These are phyloP conservation scores for Anastrepha ludens DNA, from an alignment of 1,140 invertebrate species.

Conservation along the genomic window DNA sequence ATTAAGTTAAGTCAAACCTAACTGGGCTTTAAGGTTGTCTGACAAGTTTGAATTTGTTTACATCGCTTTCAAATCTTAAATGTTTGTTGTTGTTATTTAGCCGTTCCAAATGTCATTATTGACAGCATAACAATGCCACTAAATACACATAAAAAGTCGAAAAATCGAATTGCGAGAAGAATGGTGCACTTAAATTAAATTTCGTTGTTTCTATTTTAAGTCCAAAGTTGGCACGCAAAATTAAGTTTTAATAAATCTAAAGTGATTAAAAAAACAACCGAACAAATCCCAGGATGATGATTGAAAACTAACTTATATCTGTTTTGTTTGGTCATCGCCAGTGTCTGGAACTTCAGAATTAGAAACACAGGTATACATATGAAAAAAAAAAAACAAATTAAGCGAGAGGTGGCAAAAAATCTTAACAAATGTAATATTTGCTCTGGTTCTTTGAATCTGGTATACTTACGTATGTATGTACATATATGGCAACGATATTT, in stretches of 20 bases:
- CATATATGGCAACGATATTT: too few relatives aligned
- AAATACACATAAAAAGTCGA: constrained; percentile 42
- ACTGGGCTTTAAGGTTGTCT: too few relatives aligned
- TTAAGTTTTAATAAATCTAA: neutral
- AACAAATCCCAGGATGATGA: neutral
- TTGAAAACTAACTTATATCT: neutral
- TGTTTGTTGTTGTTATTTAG: neutral
- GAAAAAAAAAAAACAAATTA: neutral
- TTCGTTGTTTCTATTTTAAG: neutral
- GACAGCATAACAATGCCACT: constrained; percentile 11
- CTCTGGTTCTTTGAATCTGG: too few relatives aligned
- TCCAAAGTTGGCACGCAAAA: neutral
- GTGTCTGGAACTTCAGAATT: too few relatives aligned
- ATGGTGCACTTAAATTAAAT: constrained; percentile 18
- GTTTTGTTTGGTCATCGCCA: too few relatives aligned
- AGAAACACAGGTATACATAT: too few relatives aligned
- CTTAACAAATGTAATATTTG: too few relatives aligned
- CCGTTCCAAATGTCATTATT: neutral
- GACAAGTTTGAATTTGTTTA: neutral
- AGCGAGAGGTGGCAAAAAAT: too few relatives aligned
- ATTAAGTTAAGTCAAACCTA: too few relatives aligned
- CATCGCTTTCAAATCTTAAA: neutral
- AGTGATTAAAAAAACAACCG: neutral
- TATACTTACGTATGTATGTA: too few relatives aligned
- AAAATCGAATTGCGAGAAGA: constrained; percentile 29